These are phyloP conservation scores for Craterocephalus amniculus DNA, from an alignment of 2,797 vertebrate genomes.

Conservation along the genomic window DNA sequence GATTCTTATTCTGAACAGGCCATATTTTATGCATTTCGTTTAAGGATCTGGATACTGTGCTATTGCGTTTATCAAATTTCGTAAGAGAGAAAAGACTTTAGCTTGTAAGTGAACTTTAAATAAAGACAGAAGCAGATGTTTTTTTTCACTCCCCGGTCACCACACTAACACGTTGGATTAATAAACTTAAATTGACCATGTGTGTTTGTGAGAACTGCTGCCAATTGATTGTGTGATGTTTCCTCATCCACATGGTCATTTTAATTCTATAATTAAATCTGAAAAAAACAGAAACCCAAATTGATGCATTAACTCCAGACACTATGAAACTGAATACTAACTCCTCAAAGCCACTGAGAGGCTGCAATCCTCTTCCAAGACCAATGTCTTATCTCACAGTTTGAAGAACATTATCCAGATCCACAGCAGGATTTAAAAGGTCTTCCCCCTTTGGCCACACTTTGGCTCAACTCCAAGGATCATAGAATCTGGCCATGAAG, in stretches of 20 bases:
- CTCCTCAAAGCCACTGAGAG: not conserved
- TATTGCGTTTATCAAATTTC: conserved; percentile 29
- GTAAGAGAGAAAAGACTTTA: conserved; percentile 13
- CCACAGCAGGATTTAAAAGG: not conserved
- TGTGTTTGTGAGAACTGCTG: conserved; percentile 9
- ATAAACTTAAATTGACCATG: conserved; percentile 42
- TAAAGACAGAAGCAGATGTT: conserved; percentile 42
- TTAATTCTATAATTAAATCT: conserved; percentile 23
- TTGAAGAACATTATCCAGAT: not conserved
- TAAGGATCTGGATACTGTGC: conserved; percentile 68
- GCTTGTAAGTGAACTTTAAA: conserved; percentile 58
- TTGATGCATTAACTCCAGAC: conserved; percentile 34
- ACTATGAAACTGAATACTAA: conserved; percentile 42
- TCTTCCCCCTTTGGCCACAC: not conserved
- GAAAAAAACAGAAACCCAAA: conserved; percentile 34
- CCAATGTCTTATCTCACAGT: not conserved
- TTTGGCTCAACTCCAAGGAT: not conserved
- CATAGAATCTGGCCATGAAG: not conserved
- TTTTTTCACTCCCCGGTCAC: conserved; percentile 19
- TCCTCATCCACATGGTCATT: not conserved
- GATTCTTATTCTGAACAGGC: conserved; percentile 71
- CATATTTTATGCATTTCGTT: conserved; percentile 79
- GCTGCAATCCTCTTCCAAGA: not conserved
- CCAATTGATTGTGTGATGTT: conserved; percentile 6
- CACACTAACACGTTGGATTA: conserved; percentile 30